These are phyloP conservation scores for Esox lucius DNA, from an alignment of 2,797 vertebrate species.

Conservation along the genomic window DNA sequence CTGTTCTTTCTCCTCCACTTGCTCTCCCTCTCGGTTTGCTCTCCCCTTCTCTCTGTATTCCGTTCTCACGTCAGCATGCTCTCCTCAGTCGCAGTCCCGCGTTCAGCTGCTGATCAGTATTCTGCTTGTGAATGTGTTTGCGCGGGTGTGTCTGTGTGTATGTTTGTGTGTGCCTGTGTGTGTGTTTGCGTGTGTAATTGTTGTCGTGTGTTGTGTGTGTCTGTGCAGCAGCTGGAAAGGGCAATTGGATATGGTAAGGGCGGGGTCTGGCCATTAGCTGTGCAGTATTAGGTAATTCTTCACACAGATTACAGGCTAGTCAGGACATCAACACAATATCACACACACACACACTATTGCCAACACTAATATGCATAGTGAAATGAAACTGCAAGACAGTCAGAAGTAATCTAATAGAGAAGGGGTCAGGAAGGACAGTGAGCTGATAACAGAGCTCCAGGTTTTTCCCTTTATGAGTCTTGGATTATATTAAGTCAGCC, in stretches of 20 bases:
- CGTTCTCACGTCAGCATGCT: neutral
- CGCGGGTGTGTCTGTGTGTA: neutral
- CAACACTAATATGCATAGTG: constrained; percentile 42
- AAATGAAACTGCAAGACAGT: constrained; percentile 23
- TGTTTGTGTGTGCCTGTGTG: neutral
- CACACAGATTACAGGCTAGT: constrained; percentile 45
- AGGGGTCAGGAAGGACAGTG: constrained; percentile 14
- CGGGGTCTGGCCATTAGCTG: constrained; percentile 34
- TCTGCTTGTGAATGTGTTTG: neutral
- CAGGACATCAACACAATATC: constrained; percentile 1
- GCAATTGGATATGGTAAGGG: constrained; percentile 44
- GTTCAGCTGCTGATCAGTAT: constrained; percentile 41
- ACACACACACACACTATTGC: neutral
- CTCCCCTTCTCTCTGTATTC: neutral
- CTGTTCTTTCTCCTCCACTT: neutral
- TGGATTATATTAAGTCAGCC: constrained; percentile 31
- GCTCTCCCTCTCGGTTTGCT: neutral
- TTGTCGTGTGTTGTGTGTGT: constrained; percentile 10
- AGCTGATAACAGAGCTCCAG: constrained; percentile 28
- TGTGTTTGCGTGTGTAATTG: constrained; percentile 1
- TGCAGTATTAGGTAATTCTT: constrained; percentile 44
- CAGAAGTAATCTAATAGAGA: constrained; percentile 39
- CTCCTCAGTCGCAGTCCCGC: neutral
- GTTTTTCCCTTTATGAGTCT: constrained; percentile 29
- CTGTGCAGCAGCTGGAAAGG: constrained; percentile 18